Conservation (phyloP, 2,888 invertebrate genomes). For the Gymnocheta viridis region DNA sequence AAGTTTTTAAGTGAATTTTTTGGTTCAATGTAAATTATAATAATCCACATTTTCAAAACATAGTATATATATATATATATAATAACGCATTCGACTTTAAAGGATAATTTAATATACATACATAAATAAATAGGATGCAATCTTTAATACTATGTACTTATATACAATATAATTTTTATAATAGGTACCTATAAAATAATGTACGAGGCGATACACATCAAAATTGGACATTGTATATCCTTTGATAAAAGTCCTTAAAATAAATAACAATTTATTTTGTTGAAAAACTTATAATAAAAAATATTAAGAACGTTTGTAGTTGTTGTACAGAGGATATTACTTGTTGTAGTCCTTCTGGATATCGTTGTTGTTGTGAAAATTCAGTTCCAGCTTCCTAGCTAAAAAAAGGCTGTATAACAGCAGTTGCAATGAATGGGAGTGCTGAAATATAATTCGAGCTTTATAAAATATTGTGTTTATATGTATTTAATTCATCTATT, state of each 20-base stretch:
- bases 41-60: no score
- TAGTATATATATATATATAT: neutral
- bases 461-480: neutral
- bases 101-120: neutral
- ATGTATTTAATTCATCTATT: neutral
- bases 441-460: neutral
- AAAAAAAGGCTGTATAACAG: neutral
- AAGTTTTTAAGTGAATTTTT: constrained; percentile 26
- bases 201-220: neutral
- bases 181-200: neutral
- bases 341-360: neutral
- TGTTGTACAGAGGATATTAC: neutral
- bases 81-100: neutral
- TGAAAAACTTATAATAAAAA: neutral
- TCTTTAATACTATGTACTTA: neutral
- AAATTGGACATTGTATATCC: neutral
- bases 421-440: neutral
- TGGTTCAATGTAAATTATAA: constrained; percentile 20
- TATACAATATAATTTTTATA: constrained; percentile 22
- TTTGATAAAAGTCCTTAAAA: neutral
- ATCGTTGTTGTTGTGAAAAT: neutral
- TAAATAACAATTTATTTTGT: neutral
- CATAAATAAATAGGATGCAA: constrained; percentile 2
- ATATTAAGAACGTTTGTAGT: no score
- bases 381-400: constrained; percentile 15